A percentile compares a stretch with the other conserved stretches of the same genome.
Conservation (phyloP, 2,888 invertebrate genomes). For the Muscina levida region DNA sequence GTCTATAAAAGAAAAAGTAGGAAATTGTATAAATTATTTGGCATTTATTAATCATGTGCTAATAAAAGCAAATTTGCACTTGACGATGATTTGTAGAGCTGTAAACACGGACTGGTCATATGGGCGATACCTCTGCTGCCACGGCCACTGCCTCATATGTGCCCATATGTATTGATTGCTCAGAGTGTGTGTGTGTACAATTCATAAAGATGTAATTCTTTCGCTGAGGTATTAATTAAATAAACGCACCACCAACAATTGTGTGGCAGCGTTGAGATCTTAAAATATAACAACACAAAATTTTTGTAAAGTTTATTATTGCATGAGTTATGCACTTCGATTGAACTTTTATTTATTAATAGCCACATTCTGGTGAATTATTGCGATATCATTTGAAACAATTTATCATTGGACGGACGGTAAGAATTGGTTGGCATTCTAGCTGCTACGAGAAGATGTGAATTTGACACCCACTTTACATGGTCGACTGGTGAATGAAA, state of each 20-base stretch:
- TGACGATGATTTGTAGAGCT: slow-evolving; percentile 48
- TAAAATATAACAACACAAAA: not conserved
- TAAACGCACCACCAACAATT: slow-evolving; percentile 4
- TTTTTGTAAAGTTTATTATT: slow-evolving; percentile 3
- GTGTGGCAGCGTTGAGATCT: not conserved
- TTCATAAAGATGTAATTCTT: slow-evolving; percentile 6
- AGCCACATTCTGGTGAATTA: not conserved
- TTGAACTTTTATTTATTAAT: not conserved
- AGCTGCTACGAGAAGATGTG: no score
- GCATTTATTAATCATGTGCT: slow-evolving; percentile 56
- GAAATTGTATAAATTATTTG: slow-evolving; percentile 14
- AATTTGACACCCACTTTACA: slow-evolving; percentile 8
- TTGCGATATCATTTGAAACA: not conserved
- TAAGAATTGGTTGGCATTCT: not conserved
- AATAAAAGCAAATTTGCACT: slow-evolving; percentile 45
- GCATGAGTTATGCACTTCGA: slow-evolving; percentile 1
- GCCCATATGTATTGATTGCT: not conserved
- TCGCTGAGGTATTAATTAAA: slow-evolving; percentile 30
- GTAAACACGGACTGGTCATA: not conserved
- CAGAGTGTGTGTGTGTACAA: not conserved
- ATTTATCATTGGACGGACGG: not conserved
- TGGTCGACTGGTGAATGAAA: not conserved
- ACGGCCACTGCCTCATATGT: not conserved
- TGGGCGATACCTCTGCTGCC: not conserved
- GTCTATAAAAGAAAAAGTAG: no score